Base-by-base conservation (phyloP, 2,888 invertebrate species). In the Thymelicus sylvestris region DNA sequence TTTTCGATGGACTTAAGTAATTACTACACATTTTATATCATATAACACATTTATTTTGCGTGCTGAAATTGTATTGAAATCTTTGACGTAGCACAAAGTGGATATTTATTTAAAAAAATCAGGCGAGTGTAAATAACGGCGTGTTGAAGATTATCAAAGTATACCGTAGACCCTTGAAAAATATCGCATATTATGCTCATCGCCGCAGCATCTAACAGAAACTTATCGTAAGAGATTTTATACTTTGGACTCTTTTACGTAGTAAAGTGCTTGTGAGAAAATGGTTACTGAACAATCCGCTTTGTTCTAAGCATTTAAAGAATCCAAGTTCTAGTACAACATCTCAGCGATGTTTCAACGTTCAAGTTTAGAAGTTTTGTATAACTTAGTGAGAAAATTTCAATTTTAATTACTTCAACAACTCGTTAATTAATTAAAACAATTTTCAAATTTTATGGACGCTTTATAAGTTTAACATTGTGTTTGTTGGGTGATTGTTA, bases 351-450 rank as follows among this genome's bases (percentile, higher is more conserved):
- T 47, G 69, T n/a, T 63, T 48, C 38, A 15, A 64, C 31, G 24
- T 63, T n/a, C 55, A 15, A 62, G 62, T 13, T 63, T 68, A 64
- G 64, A 64, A 69, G 69, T 69, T 59, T 57, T 24, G 44, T 44
- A 7, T 24, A 50, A 67, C n/a, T 68, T 50, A 19, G n/a, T 63
- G 24, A 57, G 57, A 59, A 69, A 69, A 60, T 67, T 68, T 38
- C 55, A 63, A 50, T 68, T 57, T 69, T 48, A 59, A 63, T 63
- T 15, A 41, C 63, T 47, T 57, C 31, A 57, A 50, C 59, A 64
- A 59, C 52, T 48, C 44, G 57, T 57, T 55, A 38, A 57, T 68
- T 55, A 63, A 68, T 68, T 68, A 68, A 62, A 61, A 62, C 62
- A 68, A 52, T 67, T 15, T 67, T 15, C 61, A 67, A 48, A 47